phyloP scores from a whole-genome alignment of 1,140 invertebrate genomes.

The Marisa cornuarietis region DNA sequence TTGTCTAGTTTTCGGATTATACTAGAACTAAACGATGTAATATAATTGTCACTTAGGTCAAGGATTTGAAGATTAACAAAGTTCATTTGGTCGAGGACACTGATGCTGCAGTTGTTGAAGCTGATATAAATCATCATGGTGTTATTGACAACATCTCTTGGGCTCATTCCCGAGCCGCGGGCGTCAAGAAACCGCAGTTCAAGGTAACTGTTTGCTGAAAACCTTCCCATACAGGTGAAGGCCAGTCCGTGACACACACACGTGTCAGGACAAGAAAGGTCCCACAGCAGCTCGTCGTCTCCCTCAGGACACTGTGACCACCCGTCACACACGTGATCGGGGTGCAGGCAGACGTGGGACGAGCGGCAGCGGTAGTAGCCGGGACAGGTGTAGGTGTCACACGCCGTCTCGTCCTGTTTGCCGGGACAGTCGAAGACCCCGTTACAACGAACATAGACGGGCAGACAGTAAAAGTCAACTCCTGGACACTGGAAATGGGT shows the following conservation, averaged over 20 bases:
- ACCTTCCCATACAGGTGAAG: not conserved
- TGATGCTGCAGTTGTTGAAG: not conserved
- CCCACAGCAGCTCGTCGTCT: not conserved
- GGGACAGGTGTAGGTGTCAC: not conserved
- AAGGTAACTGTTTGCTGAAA: no score
- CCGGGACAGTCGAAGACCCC: not conserved
- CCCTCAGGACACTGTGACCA: not conserved
- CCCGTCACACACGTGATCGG: not conserved
- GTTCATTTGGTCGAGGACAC: not conserved
- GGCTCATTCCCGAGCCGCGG: no score
- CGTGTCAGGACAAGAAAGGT: not conserved
- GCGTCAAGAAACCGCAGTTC: no score
- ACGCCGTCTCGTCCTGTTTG: not conserved
- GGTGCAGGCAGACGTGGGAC: not conserved
- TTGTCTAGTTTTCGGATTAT: not conserved
- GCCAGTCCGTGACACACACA: not conserved
- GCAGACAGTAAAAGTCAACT: not conserved
- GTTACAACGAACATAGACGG: not conserved
- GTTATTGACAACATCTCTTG: not conserved
- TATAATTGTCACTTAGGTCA: not conserved
- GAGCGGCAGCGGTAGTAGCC: not conserved
- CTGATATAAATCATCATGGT: not conserved
- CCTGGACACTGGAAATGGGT: not conserved
- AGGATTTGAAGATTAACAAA: not conserved
- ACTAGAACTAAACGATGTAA: not conserved